Evolutionary conservation across 2,888 invertebrate genomes (phyloP).

Genomic region (Anthrax anthrax): DNA sequence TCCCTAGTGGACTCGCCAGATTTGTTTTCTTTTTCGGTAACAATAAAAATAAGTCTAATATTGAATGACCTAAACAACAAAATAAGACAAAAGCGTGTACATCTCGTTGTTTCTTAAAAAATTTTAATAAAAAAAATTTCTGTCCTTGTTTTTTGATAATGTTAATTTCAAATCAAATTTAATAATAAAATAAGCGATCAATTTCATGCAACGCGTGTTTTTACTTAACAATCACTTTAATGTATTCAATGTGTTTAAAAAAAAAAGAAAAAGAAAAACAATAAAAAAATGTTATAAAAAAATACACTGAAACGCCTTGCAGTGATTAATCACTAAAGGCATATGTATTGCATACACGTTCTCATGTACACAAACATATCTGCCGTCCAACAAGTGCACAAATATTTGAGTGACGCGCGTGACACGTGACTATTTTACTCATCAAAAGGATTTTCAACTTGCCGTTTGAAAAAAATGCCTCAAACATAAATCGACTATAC

Average conservation of each 20-base stretch:
- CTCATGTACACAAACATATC: neutral
- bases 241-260: constrained; percentile 1
- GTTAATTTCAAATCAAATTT: neutral
- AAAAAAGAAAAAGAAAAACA: neutral
- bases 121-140: no score
- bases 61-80: no score
- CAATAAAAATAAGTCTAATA: no score
- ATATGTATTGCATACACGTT: no score
- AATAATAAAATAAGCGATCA: constrained; percentile 8
- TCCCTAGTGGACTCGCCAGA: no score
- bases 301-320: neutral
- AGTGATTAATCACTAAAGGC: no score
- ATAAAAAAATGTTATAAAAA: neutral
- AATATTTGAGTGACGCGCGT: neutral
- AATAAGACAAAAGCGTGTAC: no score
- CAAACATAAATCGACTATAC: no score
- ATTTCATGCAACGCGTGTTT: constrained; percentile 9
- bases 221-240: constrained; percentile 6
- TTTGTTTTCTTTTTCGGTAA: no score
- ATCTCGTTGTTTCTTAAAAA: no score
- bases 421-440: neutral
- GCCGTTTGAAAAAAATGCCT: neutral
- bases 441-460: neutral
- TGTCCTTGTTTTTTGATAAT: no score
- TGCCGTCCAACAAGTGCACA: neutral